Base-by-base conservation (phyloP, 2,113 vertebrate species). In the Nothobranchius furzeri region DNA sequence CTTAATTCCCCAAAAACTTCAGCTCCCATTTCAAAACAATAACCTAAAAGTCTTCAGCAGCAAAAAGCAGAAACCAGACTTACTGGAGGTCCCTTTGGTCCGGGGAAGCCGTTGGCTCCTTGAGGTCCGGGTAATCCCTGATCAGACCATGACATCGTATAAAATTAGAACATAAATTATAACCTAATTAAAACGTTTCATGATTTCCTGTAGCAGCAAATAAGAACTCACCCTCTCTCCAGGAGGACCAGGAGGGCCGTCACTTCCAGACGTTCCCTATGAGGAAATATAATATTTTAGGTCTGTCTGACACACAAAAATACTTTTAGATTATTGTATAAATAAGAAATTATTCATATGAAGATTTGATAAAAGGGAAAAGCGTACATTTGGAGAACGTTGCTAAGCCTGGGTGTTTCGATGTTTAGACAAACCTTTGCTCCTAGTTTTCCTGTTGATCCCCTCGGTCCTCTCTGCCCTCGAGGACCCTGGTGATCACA, bases 21-120 rank as follows among this genome's bases (percentile, higher is more conserved):
- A 45, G 9, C 40, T 52, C 12, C 5, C 37, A 59, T 52, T 12
- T 11, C 6, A 13, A 72, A 0, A 46, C 14, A 3, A 63, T 6
- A 40, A 36, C 1, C 13, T 60, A 0, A n/a, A n/a, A 37, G 42
- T 12, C 14, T 1, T 56, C 1, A 46, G 3, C 7, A 60, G 30
- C 30, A 7, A 72, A 58, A 69, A 12, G 1, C 3, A n/a, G 0
- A 61, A 60, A 30, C 30, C 4, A 30, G 30, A 68, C 94, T 93
- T 91, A 96, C 95, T 9, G 95, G 95, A 57, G 95, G 95, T 76
- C 95, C 95, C 77, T 97, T 97, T 35, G 95, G 95, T 70, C 95
- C 95, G 1, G 95, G 95, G 87, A 97, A 97, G 66, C 95, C 95
- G 3, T 90, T 96, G 71, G 93, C 92, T 81, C 95, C 95, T 82